A percentile compares a stretch with the other conserved stretches of the same genome.
These are phyloP conservation scores for Semotilus atromaculatus DNA, from an alignment of 2,797 vertebrate species.

Conservation along the genomic window DNA sequence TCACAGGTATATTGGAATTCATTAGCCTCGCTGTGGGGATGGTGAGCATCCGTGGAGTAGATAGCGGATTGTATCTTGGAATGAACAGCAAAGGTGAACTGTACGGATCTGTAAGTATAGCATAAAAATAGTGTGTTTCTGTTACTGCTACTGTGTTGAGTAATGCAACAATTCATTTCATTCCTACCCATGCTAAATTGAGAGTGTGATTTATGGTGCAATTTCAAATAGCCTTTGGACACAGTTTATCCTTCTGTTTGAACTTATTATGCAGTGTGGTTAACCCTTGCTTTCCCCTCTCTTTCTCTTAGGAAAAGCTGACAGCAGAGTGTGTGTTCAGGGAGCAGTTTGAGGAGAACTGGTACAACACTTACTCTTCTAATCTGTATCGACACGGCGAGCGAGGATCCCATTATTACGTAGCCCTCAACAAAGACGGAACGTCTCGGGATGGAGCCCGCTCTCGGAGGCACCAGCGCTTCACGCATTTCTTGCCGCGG, in stretches of 20 bases:
- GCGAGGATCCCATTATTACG: constrained; percentile 92
- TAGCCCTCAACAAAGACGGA: constrained; percentile 97
- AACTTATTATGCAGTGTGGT: constrained; percentile 6
- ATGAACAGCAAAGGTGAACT: constrained; percentile 96
- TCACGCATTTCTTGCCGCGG: constrained; percentile 98
- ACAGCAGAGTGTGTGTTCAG: constrained; percentile 94
- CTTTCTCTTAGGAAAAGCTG: constrained; percentile 87
- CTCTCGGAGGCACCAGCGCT: constrained; percentile 96
- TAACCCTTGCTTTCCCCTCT: constrained; percentile 29
- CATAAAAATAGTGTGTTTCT: background rate
- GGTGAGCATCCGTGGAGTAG: constrained; percentile 97
- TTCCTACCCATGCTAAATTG: constrained; percentile 19
- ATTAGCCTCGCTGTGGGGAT: constrained; percentile 98
- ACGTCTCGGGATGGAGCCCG: constrained; percentile 91
- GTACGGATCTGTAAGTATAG: constrained; percentile 93
- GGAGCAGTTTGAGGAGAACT: constrained; percentile 99
- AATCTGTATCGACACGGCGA: constrained; percentile 96
- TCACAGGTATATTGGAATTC: constrained; percentile 96
- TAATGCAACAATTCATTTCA: constrained; percentile 34
- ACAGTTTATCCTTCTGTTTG: constrained; percentile 44
- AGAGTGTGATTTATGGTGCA: constrained; percentile 39
- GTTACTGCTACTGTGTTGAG: background rate
- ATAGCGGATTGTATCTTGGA: constrained; percentile 95
- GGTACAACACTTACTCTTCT: constrained; percentile 99
- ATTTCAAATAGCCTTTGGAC: constrained; percentile 44